These are phyloP conservation scores for Muntiacus muntjak DNA, from an alignment of 2,113 vertebrate species.

Conservation along the genomic window DNA sequence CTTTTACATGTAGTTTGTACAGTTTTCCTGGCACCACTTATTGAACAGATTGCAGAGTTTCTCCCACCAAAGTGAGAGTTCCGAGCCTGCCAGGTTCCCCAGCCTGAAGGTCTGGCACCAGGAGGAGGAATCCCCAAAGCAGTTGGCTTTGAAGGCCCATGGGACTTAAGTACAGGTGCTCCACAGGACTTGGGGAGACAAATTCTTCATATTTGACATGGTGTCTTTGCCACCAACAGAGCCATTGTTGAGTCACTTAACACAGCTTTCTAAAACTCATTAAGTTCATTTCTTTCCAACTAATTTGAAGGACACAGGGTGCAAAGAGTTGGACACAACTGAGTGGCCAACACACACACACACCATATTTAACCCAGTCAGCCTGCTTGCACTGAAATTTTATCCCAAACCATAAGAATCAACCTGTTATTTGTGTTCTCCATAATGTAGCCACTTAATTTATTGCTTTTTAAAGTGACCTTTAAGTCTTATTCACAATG, in stretches of 20 bases:
- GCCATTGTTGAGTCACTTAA: neutral
- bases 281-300: neutral
- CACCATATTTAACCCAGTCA: neutral
- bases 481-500: conserved; percentile 37
- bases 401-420: neutral
- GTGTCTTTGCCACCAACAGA: neutral
- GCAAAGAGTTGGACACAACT: neutral
- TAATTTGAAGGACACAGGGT: neutral
- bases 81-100: neutral
- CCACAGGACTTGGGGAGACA: neutral
- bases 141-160: neutral
- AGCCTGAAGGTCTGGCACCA: neutral
- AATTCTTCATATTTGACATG: neutral
- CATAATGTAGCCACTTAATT: neutral
- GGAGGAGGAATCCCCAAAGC: neutral
- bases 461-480: conserved; percentile 8
- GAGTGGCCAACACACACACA: neutral
- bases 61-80: neutral
- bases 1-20: neutral
- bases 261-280: neutral
- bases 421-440: conserved; percentile 9
- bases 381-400: neutral
- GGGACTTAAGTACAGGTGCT: neutral
- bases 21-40: neutral
- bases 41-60: neutral